phyloP scores from a whole-genome alignment of 2,888 invertebrate genomes.

The Acanthosoma haemorrhoidale region DNA sequence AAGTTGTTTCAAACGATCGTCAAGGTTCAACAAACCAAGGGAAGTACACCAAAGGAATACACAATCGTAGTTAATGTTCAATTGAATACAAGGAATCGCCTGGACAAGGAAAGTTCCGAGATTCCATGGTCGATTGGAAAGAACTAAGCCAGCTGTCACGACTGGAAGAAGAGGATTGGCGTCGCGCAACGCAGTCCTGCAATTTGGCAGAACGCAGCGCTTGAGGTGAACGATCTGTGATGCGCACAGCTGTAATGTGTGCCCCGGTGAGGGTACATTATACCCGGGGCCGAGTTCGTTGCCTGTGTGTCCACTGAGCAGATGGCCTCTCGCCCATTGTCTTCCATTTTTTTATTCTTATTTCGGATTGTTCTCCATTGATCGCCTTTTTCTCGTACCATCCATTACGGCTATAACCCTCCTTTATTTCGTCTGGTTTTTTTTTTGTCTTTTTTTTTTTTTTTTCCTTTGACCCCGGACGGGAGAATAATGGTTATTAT shows the following conservation, averaged over 20 bases:
- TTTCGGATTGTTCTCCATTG: slow-evolving; percentile 14
- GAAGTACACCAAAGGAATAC: too few relatives aligned
- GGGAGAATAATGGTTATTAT: neutral
- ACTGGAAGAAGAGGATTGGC: neutral
- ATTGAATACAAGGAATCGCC: too few relatives aligned
- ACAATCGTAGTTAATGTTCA: too few relatives aligned
- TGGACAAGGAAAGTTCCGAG: too few relatives aligned
- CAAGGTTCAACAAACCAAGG: too few relatives aligned
- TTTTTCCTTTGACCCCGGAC: neutral
- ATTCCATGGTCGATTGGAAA: too few relatives aligned
- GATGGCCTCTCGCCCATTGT: too few relatives aligned
- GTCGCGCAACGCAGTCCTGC: neutral
- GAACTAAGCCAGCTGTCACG: neutral
- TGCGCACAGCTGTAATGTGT: slow-evolving; percentile 1
- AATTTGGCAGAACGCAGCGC: neutral
- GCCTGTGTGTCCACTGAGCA: slow-evolving; percentile 1
- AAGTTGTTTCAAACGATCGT: too few relatives aligned
- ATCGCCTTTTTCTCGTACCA: slow-evolving; percentile 1
- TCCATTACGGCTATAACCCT: too few relatives aligned
- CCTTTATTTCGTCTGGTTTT: too few relatives aligned
- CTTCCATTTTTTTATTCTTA: slow-evolving; percentile 7
- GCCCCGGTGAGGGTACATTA: neutral
- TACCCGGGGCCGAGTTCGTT: neutral
- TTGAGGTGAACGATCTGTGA: too few relatives aligned
- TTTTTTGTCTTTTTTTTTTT: neutral